Conservation (phyloP, 2,113 vertebrate genomes). For the Pseudopodoces humilis region DNA sequence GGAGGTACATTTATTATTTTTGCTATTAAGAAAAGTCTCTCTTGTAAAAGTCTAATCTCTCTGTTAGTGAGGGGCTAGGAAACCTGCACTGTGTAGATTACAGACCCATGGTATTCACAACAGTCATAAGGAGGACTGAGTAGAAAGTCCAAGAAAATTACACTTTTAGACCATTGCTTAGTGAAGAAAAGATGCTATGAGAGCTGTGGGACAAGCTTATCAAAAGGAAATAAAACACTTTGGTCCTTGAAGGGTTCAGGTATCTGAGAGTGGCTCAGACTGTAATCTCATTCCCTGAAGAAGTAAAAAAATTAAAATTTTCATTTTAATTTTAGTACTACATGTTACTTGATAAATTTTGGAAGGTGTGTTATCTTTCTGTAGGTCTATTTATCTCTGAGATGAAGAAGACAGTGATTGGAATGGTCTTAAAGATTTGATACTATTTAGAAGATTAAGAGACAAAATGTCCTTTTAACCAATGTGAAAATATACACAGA, state of each 20-base stretch:
- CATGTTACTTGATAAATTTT: neutral
- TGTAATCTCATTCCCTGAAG: neutral
- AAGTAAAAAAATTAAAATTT: neutral
- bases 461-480: neutral
- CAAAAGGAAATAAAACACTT: constrained; percentile 49
- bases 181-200: neutral
- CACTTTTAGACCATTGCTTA: neutral
- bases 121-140: neutral
- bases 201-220: constrained; percentile 38
- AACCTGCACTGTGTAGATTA: neutral
- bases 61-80: neutral
- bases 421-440: neutral
- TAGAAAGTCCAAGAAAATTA: constrained; percentile 35
- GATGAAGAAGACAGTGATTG: neutral
- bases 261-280: neutral
- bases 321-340: neutral
- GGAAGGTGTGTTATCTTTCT: neutral
- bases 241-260: neutral
- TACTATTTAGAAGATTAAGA: neutral
- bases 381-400: neutral
- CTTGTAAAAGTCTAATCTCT: constrained; percentile 51
- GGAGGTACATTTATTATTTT: constrained; percentile 38
- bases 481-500: neutral
- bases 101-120: neutral
- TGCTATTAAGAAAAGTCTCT: constrained; percentile 18